Evolutionary conservation across 2,888 invertebrate genomes (phyloP), one percentile per base, ranked within the genome.

Genomic region (Ditula angustiorana): DNA sequence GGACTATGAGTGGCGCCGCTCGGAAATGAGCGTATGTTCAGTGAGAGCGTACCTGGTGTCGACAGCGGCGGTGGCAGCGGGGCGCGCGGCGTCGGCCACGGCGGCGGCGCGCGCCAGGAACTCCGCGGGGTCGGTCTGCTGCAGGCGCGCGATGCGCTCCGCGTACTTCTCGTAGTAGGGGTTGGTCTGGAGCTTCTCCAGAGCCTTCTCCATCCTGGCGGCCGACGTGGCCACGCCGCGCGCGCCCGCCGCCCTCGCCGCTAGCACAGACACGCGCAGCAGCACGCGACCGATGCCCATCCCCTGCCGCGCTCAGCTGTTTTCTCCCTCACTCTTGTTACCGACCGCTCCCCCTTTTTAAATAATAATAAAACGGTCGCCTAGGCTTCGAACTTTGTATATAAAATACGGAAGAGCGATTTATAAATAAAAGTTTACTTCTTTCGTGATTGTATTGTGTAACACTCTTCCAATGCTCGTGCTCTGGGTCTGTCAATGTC

Each of bases 161-260:
- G 96, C 95, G 87, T 98, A 98, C 78, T 97, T 98, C 16, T 95
- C 95, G 76, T 93, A 97, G 80, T 96, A 97, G 0, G 97, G 97
- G 88, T 97, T 98, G 3, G 81, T 85, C 79, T 94, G 89, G 65
- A 95, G 79, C 69, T 94, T 92, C 68, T 94, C 94, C 55, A 94
- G 64, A 16, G 91, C 90, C 72, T 94, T 93, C 71, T 94, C 89
- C 72, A 86, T 80, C 52, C 79, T 89, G 13, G 73, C 67, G 37
- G 86, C 71, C 30, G 93, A 86, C 30, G 88, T 89, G 78, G 80
- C 87, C 68, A 94, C 85, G 61, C 67, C 72, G 11, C 83, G 79
- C 47, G 4, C 33, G 13, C 46, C 23, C 2, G 23, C 13, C 13
- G 28, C 24, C n/a, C 46, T 37, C 41, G 47, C 23, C n/a, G 44